Evolutionary conservation across 2,113 vertebrate genomes (phyloP), one percentile per base, ranked within the genome.

Genomic region (Amazona guildingii): DNA sequence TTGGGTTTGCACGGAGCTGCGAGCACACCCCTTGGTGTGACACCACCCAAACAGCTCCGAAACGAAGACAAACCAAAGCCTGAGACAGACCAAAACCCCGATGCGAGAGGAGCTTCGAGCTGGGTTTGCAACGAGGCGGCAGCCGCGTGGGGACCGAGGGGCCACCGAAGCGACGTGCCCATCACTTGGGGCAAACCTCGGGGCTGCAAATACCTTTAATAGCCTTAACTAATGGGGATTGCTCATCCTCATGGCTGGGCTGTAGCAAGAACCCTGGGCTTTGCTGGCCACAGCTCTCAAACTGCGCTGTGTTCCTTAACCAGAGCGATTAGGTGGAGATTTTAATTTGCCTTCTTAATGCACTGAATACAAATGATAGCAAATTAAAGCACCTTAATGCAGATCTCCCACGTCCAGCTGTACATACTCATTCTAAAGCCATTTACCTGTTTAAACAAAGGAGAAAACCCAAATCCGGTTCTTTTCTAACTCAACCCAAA

Each of bases 381-480:
- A 59, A 80, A 90, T 62, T 18, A 51, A 97, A 97, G 97, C 97
- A 97, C 97, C 97, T 97, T 97, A 96, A 91, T 23, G 88, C 92
- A 48, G 68, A 43, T 59, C 92, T 48, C 78, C 84, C 20, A 57
- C 29, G 87, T 69, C 94, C 94, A 83, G 97, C 96, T 97, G 96
- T 95, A 97, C 88, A 95, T 95, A 97, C 74, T 96, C 80, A 44
- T 91, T 94, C 31, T 9, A 24, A 51, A 94, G 78, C 3, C 11
- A 64, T 76, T 82, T 24, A 51, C 87, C 87, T 64, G 83, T 46
- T 59, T 21, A 54, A 88, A 59, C 72, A 73, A 75, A 90, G 62
- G 35, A 73, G 49, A 6, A 49, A 62, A 6, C 33, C 21, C 57
- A 15, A 35, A 35, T 10, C 57, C 33, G 6, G 21, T 16, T 35